Evolutionary conservation across 1,140 invertebrate genomes (phyloP).

Genomic region (Eciton burchellii): DNA sequence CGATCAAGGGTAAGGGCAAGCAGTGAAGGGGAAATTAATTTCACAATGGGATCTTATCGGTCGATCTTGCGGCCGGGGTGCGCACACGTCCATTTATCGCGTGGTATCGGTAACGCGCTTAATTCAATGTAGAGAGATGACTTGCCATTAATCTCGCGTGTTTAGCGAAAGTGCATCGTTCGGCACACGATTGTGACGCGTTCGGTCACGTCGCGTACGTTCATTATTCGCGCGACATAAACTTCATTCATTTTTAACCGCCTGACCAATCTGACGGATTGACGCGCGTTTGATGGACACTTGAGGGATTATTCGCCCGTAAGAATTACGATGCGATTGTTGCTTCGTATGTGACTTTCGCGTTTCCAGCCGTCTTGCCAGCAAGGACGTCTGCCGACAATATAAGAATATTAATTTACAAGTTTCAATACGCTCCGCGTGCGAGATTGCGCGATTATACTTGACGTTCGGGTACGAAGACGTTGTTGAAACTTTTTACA

Average conservation of each 20-base stretch:
- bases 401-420: background rate
- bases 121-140: background rate
- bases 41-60: slow-evolving; percentile 23
- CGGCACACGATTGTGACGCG: background rate
- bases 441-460: background rate
- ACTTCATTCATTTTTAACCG: background rate
- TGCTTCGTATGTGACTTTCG: background rate
- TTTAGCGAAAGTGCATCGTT: background rate
- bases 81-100: background rate
- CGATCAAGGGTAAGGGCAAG: slow-evolving; percentile 1
- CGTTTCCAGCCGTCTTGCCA: background rate
- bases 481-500: background rate
- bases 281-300: too few species aligned
- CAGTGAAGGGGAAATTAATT: slow-evolving; percentile 11
- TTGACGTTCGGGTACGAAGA: background rate
- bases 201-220: background rate
- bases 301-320: background rate
- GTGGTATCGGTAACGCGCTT: background rate
- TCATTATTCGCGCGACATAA: background rate
- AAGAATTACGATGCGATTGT: background rate
- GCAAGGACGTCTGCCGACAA: background rate
- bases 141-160: background rate
- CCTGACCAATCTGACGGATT: too few species aligned
- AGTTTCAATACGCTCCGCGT: background rate
- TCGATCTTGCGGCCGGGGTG: slow-evolving; percentile 6